Percentiles rank a stretch among this genome's conserved stretches.
Conservation (phyloP, 2,888 invertebrate species). For the Globia sparganii region DNA sequence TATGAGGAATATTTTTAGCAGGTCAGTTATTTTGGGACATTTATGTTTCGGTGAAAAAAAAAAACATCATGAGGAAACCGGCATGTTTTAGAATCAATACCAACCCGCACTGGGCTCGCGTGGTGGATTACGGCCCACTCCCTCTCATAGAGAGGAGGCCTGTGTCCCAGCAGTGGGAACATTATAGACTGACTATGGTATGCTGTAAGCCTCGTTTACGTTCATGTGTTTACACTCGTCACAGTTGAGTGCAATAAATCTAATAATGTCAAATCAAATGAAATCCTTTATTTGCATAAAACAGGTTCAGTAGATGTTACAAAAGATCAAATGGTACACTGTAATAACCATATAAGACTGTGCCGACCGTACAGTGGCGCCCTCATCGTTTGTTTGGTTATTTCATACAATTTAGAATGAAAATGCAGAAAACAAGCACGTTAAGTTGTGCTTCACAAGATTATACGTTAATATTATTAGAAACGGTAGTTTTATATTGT, state of each 20-base stretch:
- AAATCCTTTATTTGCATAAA: too few relatives aligned
- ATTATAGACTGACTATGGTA: not conserved
- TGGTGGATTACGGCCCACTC: not conserved
- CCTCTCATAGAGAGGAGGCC: not conserved
- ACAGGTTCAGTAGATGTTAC: too few relatives aligned
- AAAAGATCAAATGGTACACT: too few relatives aligned
- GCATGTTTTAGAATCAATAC: not conserved
- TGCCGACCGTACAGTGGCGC: too few relatives aligned
- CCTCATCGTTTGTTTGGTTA: too few relatives aligned
- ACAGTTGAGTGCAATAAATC: not conserved
- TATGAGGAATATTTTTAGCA: conserved; percentile 8
- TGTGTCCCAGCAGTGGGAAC: not conserved
- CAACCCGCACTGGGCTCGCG: not conserved
- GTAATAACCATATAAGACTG: too few relatives aligned
- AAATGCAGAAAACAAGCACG: too few relatives aligned
- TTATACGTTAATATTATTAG: too few relatives aligned
- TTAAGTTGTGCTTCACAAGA: too few relatives aligned
- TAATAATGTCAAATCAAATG: too few relatives aligned
- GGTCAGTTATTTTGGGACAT: not conserved
- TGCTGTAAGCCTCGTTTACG: not conserved
- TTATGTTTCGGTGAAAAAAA: not conserved
- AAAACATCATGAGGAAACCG: not conserved
- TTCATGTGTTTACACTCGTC: not conserved
- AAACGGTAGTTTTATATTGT: too few relatives aligned
- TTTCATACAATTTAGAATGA: too few relatives aligned